Conservation (phyloP, 2,888 invertebrate genomes). For the Nomada fabriciana region DNA sequence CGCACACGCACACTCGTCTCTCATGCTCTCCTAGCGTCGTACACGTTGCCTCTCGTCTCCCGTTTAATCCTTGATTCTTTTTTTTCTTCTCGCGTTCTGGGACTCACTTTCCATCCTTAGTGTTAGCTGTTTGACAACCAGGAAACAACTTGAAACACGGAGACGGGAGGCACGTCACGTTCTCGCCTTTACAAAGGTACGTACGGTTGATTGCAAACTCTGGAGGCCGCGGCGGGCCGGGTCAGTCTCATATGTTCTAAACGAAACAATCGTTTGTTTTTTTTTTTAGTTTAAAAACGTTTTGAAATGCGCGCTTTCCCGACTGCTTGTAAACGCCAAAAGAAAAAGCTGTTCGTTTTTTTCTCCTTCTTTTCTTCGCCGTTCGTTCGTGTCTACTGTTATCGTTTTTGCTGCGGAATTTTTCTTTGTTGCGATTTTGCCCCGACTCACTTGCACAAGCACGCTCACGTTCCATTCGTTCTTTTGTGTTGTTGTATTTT, state of each 20-base stretch:
- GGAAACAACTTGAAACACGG: not conserved
- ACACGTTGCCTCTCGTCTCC: conserved; percentile 22
- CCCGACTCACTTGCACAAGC: conserved; percentile 78
- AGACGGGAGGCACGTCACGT: conserved; percentile 66
- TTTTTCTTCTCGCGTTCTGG: no score
- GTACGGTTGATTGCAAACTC: conserved; percentile 80
- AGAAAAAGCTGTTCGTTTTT: conserved; percentile 26
- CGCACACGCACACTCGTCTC: conserved; percentile 29
- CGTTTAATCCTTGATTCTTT: not conserved
- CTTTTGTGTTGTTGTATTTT: conserved; percentile 30
- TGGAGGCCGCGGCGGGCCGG: conserved; percentile 79
- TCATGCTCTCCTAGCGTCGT: conserved; percentile 2
- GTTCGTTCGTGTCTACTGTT: not conserved
- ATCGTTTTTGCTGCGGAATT: not conserved
- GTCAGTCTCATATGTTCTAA: conserved; percentile 80
- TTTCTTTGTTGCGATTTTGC: conserved; percentile 74
- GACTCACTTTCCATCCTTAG: no score
- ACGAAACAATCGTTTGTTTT: conserved; percentile 73
- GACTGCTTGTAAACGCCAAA: conserved; percentile 23
- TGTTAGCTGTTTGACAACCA: not conserved
- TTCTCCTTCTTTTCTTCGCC: not conserved
- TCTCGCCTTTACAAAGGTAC: conserved; percentile 71
- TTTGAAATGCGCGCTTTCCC: conserved; percentile 31
- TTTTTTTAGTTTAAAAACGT: not conserved
- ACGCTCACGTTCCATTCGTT: conserved; percentile 70